Evolutionary conservation across 2,797 vertebrate genomes (phyloP).

Genomic region (Lacerta bilineata): DNA sequence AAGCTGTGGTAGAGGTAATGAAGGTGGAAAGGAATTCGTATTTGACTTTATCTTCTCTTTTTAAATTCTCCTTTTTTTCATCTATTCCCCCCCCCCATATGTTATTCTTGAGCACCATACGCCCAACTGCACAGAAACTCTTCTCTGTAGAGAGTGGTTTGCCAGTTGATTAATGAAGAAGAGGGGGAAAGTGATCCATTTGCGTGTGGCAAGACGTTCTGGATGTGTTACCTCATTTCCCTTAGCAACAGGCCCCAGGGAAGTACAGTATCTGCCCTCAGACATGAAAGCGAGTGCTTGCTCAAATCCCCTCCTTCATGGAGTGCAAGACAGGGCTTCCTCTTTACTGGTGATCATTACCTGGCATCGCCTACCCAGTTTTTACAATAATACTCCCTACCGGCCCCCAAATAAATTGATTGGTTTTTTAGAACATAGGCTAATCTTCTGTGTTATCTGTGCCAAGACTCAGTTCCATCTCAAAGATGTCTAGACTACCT

Average conservation of each 20-base stretch:
- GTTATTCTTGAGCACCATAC: background rate
- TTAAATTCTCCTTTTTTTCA: background rate
- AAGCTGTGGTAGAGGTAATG: background rate
- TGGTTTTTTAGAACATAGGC: background rate
- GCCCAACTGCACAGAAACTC: too few relatives aligned
- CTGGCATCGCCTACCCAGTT: background rate
- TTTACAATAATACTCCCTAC: too few relatives aligned
- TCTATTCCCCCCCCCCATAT: background rate
- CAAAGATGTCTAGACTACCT: conserved; percentile 14
- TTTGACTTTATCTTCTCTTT: background rate
- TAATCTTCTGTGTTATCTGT: conserved; percentile 1
- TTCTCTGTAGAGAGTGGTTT: background rate
- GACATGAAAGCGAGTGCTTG: background rate
- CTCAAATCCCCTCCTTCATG: background rate
- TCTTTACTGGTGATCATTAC: background rate
- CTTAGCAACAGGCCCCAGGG: too few relatives aligned
- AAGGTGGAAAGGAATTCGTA: background rate
- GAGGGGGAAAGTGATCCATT: background rate
- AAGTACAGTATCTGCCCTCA: background rate
- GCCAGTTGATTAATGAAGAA: background rate
- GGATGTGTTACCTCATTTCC: too few relatives aligned
- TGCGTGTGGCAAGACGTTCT: background rate
- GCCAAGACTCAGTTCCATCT: background rate
- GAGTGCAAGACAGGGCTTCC: background rate
- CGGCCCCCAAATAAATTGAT: background rate